Evolutionary conservation across 2,797 vertebrate genomes (phyloP).

Genomic region (Sebastes glaucus): DNA sequence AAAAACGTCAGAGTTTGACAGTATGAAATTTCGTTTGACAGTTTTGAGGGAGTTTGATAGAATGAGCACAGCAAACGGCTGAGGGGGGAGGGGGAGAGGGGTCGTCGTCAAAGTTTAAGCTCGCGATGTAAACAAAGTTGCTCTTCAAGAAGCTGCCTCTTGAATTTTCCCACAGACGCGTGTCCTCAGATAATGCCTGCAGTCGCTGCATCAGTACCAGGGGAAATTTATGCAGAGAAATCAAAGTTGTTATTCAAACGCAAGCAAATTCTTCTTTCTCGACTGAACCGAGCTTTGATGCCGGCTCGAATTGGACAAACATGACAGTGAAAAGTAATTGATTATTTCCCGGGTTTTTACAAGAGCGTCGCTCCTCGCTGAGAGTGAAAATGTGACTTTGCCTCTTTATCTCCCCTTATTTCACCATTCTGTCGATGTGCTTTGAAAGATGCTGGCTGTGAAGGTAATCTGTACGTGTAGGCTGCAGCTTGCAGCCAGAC

Average conservation of each 20-base stretch:
- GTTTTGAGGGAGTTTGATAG: slow-evolving; percentile 49
- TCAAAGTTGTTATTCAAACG: slow-evolving; percentile 41
- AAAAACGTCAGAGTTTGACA: slow-evolving; percentile 24
- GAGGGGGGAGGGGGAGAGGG: neutral
- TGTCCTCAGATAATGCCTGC: slow-evolving; percentile 22
- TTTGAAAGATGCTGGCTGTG: slow-evolving; percentile 43
- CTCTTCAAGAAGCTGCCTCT: slow-evolving; percentile 30
- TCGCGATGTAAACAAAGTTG: slow-evolving; percentile 37
- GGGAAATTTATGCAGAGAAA: slow-evolving; percentile 10
- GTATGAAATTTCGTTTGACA: slow-evolving; percentile 45
- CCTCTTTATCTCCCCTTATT: slow-evolving; percentile 45
- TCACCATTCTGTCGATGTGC: slow-evolving; percentile 43
- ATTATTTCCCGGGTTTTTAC: slow-evolving; percentile 52
- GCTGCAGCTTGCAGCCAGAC: slow-evolving; percentile 51
- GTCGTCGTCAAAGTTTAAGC: slow-evolving; percentile 16
- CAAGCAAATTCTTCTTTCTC: slow-evolving; percentile 18
- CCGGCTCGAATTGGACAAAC: slow-evolving; percentile 40
- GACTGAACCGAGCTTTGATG: slow-evolving; percentile 47
- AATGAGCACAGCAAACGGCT: slow-evolving; percentile 48
- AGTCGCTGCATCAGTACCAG: neutral
- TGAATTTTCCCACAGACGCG: neutral
- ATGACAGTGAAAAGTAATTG: slow-evolving; percentile 39
- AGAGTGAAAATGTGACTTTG: slow-evolving; percentile 35
- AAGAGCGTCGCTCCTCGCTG: neutral
- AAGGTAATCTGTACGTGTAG: slow-evolving; percentile 36